A percentile compares a stretch with the other conserved stretches of the same genome.
Conservation (phyloP, 1,140 invertebrate genomes). For the Dreissena rostriformis region DNA sequence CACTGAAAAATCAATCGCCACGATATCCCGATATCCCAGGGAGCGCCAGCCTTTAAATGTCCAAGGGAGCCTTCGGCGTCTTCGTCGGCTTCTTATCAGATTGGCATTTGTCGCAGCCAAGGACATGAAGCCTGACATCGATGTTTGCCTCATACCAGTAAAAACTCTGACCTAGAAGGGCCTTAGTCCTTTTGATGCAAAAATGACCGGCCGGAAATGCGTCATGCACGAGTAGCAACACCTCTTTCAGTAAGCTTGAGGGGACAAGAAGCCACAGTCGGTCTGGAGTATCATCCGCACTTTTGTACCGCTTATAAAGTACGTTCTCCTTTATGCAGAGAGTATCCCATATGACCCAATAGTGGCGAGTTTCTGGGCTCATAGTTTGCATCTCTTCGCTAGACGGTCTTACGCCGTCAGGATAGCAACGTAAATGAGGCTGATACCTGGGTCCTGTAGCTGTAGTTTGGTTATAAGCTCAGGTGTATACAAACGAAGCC, state of each 20-base stretch:
- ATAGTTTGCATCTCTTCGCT: background rate
- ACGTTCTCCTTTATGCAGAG: too few species aligned
- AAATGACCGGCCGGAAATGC: background rate
- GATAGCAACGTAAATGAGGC: background rate
- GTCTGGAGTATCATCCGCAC: background rate
- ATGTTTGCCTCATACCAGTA: constrained; percentile 5
- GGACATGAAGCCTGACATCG: background rate
- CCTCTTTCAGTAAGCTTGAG: background rate
- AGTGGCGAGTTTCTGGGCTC: too few species aligned
- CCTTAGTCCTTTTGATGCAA: background rate
- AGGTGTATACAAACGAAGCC: too few species aligned
- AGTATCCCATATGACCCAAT: too few species aligned
- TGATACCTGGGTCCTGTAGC: too few species aligned
- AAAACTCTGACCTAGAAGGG: background rate
- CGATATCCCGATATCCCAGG: constrained; percentile 11
- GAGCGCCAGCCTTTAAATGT: background rate
- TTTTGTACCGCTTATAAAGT: constrained; percentile 4
- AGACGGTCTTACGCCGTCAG: background rate
- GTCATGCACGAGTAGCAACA: background rate
- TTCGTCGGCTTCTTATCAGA: constrained; percentile 1
- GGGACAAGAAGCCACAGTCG: background rate
- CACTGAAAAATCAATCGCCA: constrained; percentile 40
- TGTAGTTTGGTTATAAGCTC: too few species aligned
- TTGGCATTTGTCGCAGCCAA: constrained; percentile 21
- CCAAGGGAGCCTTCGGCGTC: background rate